A percentile compares a stretch with the other conserved stretches of the same genome.
These are phyloP conservation scores for Onchidella celtica DNA, from an alignment of 2,888 invertebrate genomes.

Conservation along the genomic window DNA sequence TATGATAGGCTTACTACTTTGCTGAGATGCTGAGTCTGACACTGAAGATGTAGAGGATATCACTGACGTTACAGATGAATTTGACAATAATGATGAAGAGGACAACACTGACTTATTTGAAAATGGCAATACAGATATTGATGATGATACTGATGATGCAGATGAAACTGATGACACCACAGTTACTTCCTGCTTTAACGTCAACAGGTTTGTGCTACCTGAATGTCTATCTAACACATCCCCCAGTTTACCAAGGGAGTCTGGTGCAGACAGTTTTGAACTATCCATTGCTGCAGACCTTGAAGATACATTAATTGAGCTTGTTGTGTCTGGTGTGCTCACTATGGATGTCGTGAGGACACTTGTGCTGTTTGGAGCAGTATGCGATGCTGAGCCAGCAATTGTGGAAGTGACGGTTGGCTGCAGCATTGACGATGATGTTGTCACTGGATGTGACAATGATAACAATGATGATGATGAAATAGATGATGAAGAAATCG, in stretches of 20 bases:
- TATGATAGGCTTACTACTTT: conserved; percentile 10
- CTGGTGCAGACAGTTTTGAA: neutral
- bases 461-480: conserved; percentile 4
- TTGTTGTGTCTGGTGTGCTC: conserved; percentile 27
- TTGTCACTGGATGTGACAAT: conserved; percentile 43
- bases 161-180: conserved; percentile 1
- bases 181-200: conserved; percentile 19
- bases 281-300: conserved; percentile 36
- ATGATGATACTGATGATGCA: conserved; percentile 10
- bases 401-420: conserved; percentile 44
- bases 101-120: neutral
- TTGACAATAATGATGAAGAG: conserved; percentile 9
- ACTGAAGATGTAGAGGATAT: neutral
- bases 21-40: neutral
- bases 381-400: conserved; percentile 23
- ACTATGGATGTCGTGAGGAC: conserved; percentile 40
- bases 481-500: conserved; percentile 7
- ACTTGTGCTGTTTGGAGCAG: conserved; percentile 22
- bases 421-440: conserved; percentile 49
- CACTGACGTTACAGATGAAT: neutral
- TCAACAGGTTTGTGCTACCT: conserved; percentile 37
- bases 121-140: conserved; percentile 6
- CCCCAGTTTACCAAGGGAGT: neutral
- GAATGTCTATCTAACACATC: conserved; percentile 17
- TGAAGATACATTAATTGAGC: conserved; percentile 24